A percentile compares a stretch with the other conserved stretches of the same genome.
Evolutionary conservation across 2,888 invertebrate genomes (phyloP).

Genomic region (Liodrosophila aerea): DNA sequence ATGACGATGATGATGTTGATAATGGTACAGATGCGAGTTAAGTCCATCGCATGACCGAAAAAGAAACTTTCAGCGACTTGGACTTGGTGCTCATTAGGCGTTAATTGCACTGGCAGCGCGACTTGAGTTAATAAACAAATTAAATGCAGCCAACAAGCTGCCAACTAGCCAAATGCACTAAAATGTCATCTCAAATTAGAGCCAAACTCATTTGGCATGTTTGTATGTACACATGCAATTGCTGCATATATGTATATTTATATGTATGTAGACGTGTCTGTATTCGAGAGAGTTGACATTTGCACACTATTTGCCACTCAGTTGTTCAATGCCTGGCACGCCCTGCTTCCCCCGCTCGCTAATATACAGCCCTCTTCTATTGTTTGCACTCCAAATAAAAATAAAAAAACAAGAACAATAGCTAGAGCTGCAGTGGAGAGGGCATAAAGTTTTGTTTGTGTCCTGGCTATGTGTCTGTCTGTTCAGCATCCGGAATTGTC

Average conservation of each 20-base stretch:
- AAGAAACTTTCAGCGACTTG: constrained; percentile 36
- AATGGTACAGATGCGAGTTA: constrained; percentile 27
- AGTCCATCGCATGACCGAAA: constrained; percentile 35
- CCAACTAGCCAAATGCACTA: constrained; percentile 42
- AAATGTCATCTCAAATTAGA: constrained; percentile 3
- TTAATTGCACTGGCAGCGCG: constrained; percentile 43
- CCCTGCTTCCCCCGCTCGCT: background rate
- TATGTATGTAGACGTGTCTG: constrained; percentile 42
- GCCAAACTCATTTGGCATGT: constrained; percentile 46
- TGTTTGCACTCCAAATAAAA: constrained; percentile 43
- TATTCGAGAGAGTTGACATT: constrained; percentile 72
- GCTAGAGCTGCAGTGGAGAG: too few species aligned
- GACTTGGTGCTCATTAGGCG: constrained; percentile 48
- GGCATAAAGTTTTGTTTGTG: constrained; percentile 49
- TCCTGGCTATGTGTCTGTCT: constrained; percentile 30
- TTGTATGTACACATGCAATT: constrained; percentile 40
- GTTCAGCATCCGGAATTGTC: constrained; percentile 51
- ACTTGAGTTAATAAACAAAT: constrained; percentile 60
- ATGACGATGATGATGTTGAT: constrained; percentile 7
- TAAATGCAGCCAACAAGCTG: constrained; percentile 48
- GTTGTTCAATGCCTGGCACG: constrained; percentile 52
- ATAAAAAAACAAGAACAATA: constrained; percentile 12
- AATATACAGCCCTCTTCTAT: constrained; percentile 25
- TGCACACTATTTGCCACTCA: constrained; percentile 75
- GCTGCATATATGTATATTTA: constrained; percentile 21